Evolutionary conservation across 2,888 invertebrate species (phyloP), one percentile per base, ranked within the genome.

Genomic region (Eilema depressum): DNA sequence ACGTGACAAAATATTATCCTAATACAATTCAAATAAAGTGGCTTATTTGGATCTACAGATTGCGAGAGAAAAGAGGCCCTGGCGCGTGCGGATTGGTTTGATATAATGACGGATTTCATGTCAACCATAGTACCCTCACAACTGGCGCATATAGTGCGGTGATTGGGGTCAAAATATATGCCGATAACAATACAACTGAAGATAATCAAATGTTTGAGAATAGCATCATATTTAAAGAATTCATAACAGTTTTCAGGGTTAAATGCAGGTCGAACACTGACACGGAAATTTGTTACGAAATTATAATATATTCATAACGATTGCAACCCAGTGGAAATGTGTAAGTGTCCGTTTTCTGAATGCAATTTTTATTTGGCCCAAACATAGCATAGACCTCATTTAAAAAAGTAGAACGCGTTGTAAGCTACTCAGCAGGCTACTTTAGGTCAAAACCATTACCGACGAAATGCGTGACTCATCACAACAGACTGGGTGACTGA

Each of bases 141-240:
- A n/a, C 30, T 33, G 30, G 30, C 30, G 8, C 30, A 33, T 7
- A 33, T 33, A 37, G 12, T 37, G 12, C 11, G 12, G 12, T 37
- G 33, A 37, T 37, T 12, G 33, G 12, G 33, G 33, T 37, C 33
- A 33, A 37, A 12, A 37, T 37, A 37, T 28, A 28, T 28, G 28
- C 28, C 28, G 28, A 28, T 33, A 3, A 33, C 33, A 8, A 33
- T 33, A 8, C 60, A 7, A 11, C 60, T 59, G 63, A 67, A 70
- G 12, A 70, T 62, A 70, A 70, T 73, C 25, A 23, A 61, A 70
- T 75, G 68, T 72, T 71, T 11, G n/a, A 64, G 64, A 62, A 63
- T 37, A n/a, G 30, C 14, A 26, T 33, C 25, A 53, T 65, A 66
- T 59, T 37, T 25, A 25, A 53, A 64, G 25, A 41, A 53, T 20